A percentile compares a stretch with the other conserved stretches of the same genome.
phyloP scores from a whole-genome alignment of 2,113 vertebrate species.

The Forbesichthys papilliferus region DNA sequence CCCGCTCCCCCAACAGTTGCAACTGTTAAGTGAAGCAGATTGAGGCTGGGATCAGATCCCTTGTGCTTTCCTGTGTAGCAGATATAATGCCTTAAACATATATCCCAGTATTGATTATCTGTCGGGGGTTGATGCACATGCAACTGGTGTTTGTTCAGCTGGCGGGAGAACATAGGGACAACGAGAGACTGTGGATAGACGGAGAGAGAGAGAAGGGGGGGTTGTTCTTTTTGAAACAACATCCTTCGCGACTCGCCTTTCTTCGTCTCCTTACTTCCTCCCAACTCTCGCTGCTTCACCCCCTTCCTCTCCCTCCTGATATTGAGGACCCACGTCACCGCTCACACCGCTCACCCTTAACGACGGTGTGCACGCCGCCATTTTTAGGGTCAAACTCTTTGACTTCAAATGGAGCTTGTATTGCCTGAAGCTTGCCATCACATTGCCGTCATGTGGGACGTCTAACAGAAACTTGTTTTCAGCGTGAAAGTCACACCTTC shows the following conservation, averaged over 20 bases:
- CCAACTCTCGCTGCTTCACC: neutral
- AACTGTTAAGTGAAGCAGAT: too few species aligned
- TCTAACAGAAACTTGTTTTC: too few species aligned
- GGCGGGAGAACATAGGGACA: constrained; percentile 20
- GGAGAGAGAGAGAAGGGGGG: neutral
- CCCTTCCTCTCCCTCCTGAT: neutral
- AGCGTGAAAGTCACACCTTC: too few species aligned
- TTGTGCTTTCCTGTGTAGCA: too few species aligned
- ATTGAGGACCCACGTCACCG: neutral
- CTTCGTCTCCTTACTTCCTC: neutral
- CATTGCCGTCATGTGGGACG: too few species aligned
- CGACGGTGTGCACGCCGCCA: neutral
- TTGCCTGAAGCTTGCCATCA: too few species aligned
- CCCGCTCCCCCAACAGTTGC: too few species aligned
- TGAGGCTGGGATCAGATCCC: too few species aligned
- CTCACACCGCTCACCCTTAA: neutral
- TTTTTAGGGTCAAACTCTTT: too few species aligned
- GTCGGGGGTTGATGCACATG: constrained; percentile 25
- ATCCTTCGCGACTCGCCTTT: neutral
- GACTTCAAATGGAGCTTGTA: too few species aligned
- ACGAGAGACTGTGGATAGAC: neutral
- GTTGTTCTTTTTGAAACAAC: constrained; percentile 44
- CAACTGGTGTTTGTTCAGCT: constrained; percentile 60
- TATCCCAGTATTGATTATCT: constrained; percentile 18
- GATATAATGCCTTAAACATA: too few species aligned